Evolutionary conservation across 2,888 invertebrate genomes (phyloP), one percentile per base, ranked within the genome.

Genomic region (Pherbina coryleti): DNA sequence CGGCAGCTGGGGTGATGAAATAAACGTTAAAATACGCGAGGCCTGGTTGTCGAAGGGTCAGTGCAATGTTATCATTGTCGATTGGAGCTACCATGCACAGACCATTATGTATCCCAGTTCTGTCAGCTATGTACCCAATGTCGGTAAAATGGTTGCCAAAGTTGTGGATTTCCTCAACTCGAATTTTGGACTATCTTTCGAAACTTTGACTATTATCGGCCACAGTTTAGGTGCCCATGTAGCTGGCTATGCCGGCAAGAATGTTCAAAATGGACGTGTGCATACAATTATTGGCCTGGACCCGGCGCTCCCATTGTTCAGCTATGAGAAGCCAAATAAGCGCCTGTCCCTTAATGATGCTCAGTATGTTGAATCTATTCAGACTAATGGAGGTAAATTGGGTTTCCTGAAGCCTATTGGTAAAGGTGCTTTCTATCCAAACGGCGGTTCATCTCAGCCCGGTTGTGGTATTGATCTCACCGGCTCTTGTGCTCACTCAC

Each of bases 161-260:
- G 80, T 86, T 55, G 75, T 87, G 37, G 84, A 87, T 62, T 84
- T 83, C 67, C 84, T 92, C 90, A 83, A 91, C 90, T 1, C 90
- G 89, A 1, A 81, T 88, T 83, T 91, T 89, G 37, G 91, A 89
- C 5, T 90, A 89, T 7, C 86, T 88, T 74, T 90, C 90, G 14
- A 91, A 89, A 0, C 86, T 89, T 79, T 92, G 89, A 84, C 90
- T 89, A 37, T 86, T 5, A 91, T 92, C 60, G 92, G 92, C 0
- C 91, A 92, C 79, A 92, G 92, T 81, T 88, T 93, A 75, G 92
- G 92, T 4, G 92, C 92, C 8, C 92, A 92, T 84, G 92, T 92
- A 8, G 90, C 91, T 67, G 92, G 92, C 3, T 91, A 91, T 79
- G 90, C 92, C 60, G 92, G 92, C 0, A 92, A 92, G 76, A 90